A percentile compares a stretch with the other conserved stretches of the same genome.
phyloP scores from a whole-genome alignment of 2,888 invertebrate species.

The Drosophila leonis region DNA sequence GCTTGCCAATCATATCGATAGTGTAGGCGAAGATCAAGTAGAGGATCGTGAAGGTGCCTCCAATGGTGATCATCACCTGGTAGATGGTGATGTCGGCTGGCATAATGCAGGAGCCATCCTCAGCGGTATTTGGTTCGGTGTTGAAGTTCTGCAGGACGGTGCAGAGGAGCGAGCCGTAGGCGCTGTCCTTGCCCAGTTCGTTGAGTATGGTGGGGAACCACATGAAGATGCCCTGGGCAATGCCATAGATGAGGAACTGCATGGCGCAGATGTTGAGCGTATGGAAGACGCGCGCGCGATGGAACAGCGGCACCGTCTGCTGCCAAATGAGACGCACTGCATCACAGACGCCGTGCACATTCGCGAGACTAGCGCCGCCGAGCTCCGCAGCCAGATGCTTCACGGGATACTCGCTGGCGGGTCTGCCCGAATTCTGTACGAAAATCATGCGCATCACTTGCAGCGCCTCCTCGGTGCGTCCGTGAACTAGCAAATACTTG shows the following conservation, averaged over 20 bases:
- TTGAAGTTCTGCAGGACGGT: slow-evolving; percentile 54
- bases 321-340: slow-evolving; percentile 81
- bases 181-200: slow-evolving; percentile 79
- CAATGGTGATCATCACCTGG: slow-evolving; percentile 89
- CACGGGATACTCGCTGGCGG: slow-evolving; percentile 86
- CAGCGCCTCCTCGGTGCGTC: slow-evolving; percentile 87
- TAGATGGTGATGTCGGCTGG: slow-evolving; percentile 88
- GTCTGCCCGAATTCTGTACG: slow-evolving; percentile 86
- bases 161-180: slow-evolving; percentile 82
- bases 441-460: slow-evolving; percentile 88
- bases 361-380: slow-evolving; percentile 76
- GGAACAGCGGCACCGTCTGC: slow-evolving; percentile 83
- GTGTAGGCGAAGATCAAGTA: slow-evolving; percentile 89
- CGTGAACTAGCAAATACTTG: slow-evolving; percentile 89
- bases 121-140: not conserved
- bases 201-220: slow-evolving; percentile 84
- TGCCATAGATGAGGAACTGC: slow-evolving; percentile 77
- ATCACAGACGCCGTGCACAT: slow-evolving; percentile 73
- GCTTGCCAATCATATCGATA: slow-evolving; percentile 87
- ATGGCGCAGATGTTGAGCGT: slow-evolving; percentile 81
- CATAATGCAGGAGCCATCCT: slow-evolving; percentile 85
- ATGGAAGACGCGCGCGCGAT: slow-evolving; percentile 69
- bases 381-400: slow-evolving; percentile 72
- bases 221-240: slow-evolving; percentile 84
- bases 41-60: slow-evolving; percentile 88